A percentile compares a stretch with the other conserved stretches of the same genome.
phyloP scores from a whole-genome alignment of 2,113 vertebrate species.

The Aix galericulata region DNA sequence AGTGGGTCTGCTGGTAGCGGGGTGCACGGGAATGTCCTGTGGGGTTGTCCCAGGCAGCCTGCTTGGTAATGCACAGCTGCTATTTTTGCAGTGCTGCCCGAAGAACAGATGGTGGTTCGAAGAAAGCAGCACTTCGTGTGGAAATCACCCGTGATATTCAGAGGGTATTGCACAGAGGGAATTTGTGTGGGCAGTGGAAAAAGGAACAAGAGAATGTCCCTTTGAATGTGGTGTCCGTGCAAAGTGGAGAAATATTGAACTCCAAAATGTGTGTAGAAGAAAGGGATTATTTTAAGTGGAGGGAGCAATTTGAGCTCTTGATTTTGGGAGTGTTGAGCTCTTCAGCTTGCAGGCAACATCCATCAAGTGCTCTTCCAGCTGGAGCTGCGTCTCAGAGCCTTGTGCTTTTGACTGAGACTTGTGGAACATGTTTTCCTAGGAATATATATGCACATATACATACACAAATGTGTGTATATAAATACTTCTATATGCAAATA shows the following conservation, averaged over 20 bases:
- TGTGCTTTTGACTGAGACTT: not conserved
- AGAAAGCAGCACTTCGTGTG: not conserved
- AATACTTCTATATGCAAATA: not conserved
- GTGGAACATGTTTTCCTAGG: not conserved
- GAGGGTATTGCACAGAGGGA: not conserved
- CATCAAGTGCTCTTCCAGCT: accelerated
- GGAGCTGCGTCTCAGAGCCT: not conserved
- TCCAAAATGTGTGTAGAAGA: not conserved
- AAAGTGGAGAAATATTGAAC: not conserved
- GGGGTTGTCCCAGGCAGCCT: not conserved
- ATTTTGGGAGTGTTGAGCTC: not conserved
- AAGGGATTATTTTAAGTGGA: not conserved
- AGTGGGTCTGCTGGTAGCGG: not conserved
- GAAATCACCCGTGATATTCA: not conserved
- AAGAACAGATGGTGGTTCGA: not conserved
- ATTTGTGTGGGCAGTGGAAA: constrained; percentile 55
- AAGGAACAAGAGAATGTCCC: not conserved
- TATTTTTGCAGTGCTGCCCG: accelerated
- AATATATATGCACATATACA: accelerated
- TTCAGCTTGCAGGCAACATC: not conserved
- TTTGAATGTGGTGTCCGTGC: not conserved
- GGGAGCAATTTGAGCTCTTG: not conserved
- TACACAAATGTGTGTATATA: accelerated
- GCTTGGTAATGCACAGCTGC: accelerated
- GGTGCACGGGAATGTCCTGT: accelerated